Evolutionary conservation across 1,140 invertebrate genomes (phyloP), one percentile per base, ranked within the genome.

Genomic region (Drosophila lacertosa): DNA sequence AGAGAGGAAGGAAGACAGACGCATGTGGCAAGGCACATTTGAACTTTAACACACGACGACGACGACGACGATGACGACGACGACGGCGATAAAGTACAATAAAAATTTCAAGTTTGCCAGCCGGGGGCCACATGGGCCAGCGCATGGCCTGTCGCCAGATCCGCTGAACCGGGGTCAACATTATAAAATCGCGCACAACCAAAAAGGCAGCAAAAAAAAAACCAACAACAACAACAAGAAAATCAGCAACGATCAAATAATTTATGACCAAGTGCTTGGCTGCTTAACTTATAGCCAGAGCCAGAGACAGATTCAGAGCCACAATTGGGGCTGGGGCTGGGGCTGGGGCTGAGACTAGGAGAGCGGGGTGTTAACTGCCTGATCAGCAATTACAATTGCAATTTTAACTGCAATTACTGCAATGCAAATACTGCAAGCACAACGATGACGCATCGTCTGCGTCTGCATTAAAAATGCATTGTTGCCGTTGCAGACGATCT

Each of bases 221-320:
- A 47, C 42, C 74, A 68, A 47, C 22, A 47, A 47, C 57, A 24
- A 16, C 9, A 53, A 9, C 44, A 47, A 57, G 54, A 72, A 59
- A 55, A 32, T 37, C 64, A 74, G 65, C 78, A 82, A 84, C 80
- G 71, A 84, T 77, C 76, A 79, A 86, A 86, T 77, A 88, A 86
- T 86, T 86, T 86, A 86, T 88, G 82, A 71, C 65, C 81, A 86
- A 88, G 62, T 86, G 82, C 77, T 88, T 86, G 81, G 81, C 82
- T 75, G 72, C 53, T 63, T 82, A 82, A 73, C 68, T 82, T 82
- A 82, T 86, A 73, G 77, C 67, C 67, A 29, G 57, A 76, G 35
- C 53, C n/a, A n/a, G n/a, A n/a, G n/a, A n/a, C n/a, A n/a, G n/a
- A n/a, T n/a, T n/a, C n/a, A n/a, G n/a, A n/a, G n/a, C n/a, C n/a